These are phyloP conservation scores for Apotomis turbidana DNA, from an alignment of 2,888 invertebrate species.

Conservation along the genomic window DNA sequence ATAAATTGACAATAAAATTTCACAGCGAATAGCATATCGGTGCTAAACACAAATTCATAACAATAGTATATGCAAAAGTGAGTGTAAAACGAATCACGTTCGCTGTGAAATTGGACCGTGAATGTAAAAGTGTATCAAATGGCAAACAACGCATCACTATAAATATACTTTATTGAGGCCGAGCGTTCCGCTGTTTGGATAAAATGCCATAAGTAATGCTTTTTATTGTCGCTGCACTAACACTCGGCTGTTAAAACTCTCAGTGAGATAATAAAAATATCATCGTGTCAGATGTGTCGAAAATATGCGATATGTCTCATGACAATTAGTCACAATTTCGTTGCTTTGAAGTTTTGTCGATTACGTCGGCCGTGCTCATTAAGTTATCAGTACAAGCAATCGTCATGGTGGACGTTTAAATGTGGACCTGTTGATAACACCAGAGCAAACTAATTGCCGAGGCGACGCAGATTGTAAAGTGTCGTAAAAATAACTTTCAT, in stretches of 20 bases:
- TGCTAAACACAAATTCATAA: conserved; percentile 31
- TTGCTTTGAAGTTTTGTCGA: conserved; percentile 29
- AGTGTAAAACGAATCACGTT: conserved; percentile 55
- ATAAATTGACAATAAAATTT: conserved; percentile 33
- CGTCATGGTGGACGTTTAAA: conserved; percentile 23
- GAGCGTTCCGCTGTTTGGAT: conserved; percentile 38
- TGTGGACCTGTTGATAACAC: conserved; percentile 22
- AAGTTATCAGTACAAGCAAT: conserved; percentile 27
- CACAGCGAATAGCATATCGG: conserved; percentile 36
- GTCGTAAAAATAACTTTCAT: conserved; percentile 11
- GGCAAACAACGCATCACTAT: conserved; percentile 53
- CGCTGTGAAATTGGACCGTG: conserved; percentile 53
- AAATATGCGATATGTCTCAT: conserved; percentile 28
- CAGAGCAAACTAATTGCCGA: conserved; percentile 6
- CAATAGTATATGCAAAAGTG: conserved; percentile 48
- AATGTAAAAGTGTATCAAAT: conserved; percentile 75
- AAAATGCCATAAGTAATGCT: conserved; percentile 23
- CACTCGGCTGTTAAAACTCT: conserved; percentile 24
- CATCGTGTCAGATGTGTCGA: conserved; percentile 22
- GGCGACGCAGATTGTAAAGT: conserved; percentile 9
- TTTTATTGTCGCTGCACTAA: conserved; percentile 26
- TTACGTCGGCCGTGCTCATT: conserved; percentile 22
- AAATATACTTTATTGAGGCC: conserved; percentile 44
- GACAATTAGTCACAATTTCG: conserved; percentile 30
- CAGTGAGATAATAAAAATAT: conserved; percentile 33